A percentile compares a stretch with the other conserved stretches of the same genome.
Evolutionary conservation across 2,888 invertebrate genomes (phyloP).

Genomic region (Lycophotia porphyrea): DNA sequence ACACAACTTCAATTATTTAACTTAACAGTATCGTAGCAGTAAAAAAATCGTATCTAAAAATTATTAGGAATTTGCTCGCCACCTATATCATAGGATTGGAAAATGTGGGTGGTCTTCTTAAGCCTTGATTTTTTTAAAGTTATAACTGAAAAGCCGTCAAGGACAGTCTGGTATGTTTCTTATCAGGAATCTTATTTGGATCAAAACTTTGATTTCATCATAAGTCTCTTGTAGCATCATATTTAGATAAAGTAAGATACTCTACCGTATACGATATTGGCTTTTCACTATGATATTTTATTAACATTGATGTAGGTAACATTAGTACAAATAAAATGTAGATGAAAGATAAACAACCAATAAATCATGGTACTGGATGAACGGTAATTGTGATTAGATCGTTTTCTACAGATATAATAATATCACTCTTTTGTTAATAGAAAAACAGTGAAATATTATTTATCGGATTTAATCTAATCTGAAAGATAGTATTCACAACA

Average conservation of each 20-base stretch:
- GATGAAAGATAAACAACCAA: not conserved
- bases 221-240: not conserved
- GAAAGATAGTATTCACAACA: not conserved
- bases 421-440: constrained; percentile 13
- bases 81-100: too few relatives aligned
- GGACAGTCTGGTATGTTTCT: not conserved
- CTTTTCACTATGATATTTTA: not conserved
- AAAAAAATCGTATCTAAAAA: too few relatives aligned
- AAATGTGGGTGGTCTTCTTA: too few relatives aligned
- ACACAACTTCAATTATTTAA: too few relatives aligned
- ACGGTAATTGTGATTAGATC: constrained; percentile 18
- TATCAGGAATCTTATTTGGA: not conserved
- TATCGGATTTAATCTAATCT: constrained; percentile 37
- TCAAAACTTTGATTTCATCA: not conserved
- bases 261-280: not conserved
- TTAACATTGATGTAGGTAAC: not conserved
- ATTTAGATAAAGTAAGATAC: not conserved
- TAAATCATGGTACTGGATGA: constrained; percentile 5
- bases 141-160: not conserved
- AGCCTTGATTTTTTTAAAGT: not conserved
- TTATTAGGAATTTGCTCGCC: too few relatives aligned
- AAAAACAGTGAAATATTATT: not conserved
- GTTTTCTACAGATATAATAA: constrained; percentile 4
- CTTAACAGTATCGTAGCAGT: too few relatives aligned
- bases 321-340: not conserved